Evolutionary conservation across 2,888 invertebrate species (phyloP), one percentile per base, ranked within the genome.

Genomic region (Meiosimyza platycephala): DNA sequence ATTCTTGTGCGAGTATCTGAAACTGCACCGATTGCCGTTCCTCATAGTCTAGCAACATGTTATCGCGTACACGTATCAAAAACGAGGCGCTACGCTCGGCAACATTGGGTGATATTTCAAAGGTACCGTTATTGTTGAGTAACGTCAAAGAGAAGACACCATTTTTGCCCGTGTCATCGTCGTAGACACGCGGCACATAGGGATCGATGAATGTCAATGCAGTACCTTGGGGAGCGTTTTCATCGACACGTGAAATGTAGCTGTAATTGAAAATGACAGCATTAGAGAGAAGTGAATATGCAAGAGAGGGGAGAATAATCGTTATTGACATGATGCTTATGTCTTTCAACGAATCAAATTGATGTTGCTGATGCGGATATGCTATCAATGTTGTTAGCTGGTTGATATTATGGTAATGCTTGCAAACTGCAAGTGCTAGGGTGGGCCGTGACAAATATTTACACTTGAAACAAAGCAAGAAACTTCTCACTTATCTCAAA

Each of bases 21-120:
- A 95, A 94, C 75, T 90, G 88, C 33, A 96, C 92, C 76, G 92
- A 91, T 80, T 93, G 91, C 71, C 93, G 89, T 76, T 90, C 90
- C 86, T 98, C 98, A 82, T 93, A 98, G 87, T 98, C 97, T 77
- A 98, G 89, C 80, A 94, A 88, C 1, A 90, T 89, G 76, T 94
- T 93, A 85, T 97, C 94, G 74, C 94, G 92, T 40, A 98, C 95
- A 83, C 92, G 91, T 76, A 98, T 92, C 68, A 93, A 90, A 83
- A 97, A 97, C 79, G 92, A 92, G 3, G 93, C 91, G 76, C 91
- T 91, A 74, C 94, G 91, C 84, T 95, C 94, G 0, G 94, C 94
- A 2, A 95, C 94, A 50, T 92, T 91, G 0, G 97, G 97, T 7
- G 91, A 90, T 72, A 98, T 92, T 85, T 96, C 95, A 83, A 98